phyloP scores from a whole-genome alignment of 2,797 vertebrate species.

The Sebastes trivittatus region DNA sequence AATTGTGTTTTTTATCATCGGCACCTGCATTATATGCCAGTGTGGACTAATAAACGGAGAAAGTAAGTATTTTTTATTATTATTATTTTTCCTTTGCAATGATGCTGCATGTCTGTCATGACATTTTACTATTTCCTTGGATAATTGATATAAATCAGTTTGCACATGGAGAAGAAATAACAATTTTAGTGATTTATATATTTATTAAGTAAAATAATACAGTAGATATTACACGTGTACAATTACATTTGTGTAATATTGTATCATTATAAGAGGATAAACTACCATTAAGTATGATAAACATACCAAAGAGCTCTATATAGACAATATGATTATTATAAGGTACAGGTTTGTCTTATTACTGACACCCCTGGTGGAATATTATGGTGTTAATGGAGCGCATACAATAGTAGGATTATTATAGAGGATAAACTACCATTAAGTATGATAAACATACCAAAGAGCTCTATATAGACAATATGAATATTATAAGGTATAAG shows the following conservation, averaged over 20 bases:
- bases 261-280: not conserved
- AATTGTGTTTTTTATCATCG: slow-evolving; percentile 78
- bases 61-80: slow-evolving; percentile 79
- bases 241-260: not conserved
- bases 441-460: not conserved
- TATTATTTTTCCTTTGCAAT: not conserved
- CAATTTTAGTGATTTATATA: not conserved
- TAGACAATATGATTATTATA: no score
- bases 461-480: no score
- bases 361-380: no score
- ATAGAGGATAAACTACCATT: not conserved
- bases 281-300: not conserved
- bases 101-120: not conserved
- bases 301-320: not conserved
- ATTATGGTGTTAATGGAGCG: no score
- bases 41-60: slow-evolving; percentile 83
- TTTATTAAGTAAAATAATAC: not conserved
- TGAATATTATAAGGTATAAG: no score
- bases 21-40: slow-evolving; percentile 78
- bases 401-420: no score
- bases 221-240: not conserved
- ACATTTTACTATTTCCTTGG: not conserved
- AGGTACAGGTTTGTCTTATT: no score
- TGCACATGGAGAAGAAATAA: not conserved
- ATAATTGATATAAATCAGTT: not conserved